phyloP scores from a whole-genome alignment of 2,113 vertebrate genomes.

The Empidonax traillii region DNA sequence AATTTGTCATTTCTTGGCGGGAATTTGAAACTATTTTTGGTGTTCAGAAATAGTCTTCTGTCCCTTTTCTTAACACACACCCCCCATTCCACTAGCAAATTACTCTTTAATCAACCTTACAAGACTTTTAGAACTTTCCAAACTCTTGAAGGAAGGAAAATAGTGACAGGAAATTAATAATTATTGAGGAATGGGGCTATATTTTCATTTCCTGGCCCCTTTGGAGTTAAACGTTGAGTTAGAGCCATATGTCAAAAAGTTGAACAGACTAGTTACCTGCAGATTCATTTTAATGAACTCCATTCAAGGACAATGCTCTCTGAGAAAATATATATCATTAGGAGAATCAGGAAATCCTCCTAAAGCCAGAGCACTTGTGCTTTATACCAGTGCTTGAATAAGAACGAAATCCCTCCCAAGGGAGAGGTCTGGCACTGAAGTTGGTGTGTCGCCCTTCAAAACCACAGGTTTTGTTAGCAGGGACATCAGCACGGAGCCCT shows the following conservation, averaged over 20 bases:
- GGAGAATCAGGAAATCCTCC: slow-evolving; percentile 7
- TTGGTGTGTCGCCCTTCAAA: not conserved
- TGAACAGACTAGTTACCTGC: slow-evolving; percentile 7
- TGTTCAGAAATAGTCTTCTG: slow-evolving; percentile 18
- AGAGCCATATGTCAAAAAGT: slow-evolving; percentile 5
- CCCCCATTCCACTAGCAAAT: not conserved
- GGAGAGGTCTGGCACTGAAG: not conserved
- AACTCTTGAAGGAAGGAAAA: slow-evolving; percentile 42
- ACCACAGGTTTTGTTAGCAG: not conserved
- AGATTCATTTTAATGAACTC: not conserved
- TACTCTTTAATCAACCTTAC: slow-evolving; percentile 39
- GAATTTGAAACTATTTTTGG: slow-evolving; percentile 63
- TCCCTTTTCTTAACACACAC: not conserved
- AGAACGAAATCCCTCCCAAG: not conserved
- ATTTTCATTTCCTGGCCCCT: slow-evolving; percentile 50
- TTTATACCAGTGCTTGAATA: not conserved
- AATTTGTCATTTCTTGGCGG: slow-evolving; percentile 57
- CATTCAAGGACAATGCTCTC: not conserved
- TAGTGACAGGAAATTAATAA: slow-evolving; percentile 61
- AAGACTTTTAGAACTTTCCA: slow-evolving; percentile 27
- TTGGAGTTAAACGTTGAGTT: not conserved
- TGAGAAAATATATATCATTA: not conserved
- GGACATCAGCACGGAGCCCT: not conserved
- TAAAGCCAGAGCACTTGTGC: not conserved
- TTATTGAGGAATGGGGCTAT: slow-evolving; percentile 39